Evolutionary conservation across 92 coral and sea anemone genomes (phyloP), one percentile per base, ranked within the genome.

Genomic region (Montipora capitata): DNA sequence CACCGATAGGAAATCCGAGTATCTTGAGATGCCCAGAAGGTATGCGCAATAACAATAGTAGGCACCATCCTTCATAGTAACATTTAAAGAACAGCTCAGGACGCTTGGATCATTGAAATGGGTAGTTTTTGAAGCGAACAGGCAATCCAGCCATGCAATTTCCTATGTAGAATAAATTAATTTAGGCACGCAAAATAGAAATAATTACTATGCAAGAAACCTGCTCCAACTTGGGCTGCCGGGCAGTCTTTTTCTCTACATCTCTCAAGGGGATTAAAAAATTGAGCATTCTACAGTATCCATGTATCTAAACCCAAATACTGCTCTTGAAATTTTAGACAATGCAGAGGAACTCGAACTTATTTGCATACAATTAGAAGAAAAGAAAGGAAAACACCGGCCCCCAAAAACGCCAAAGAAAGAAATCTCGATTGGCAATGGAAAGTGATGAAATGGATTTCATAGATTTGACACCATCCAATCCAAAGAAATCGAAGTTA

Each of bases 401-500:
- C 56, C 43, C 87, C n/a, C 13, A 61, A 12, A 81, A 74, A 88
- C 51, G 74, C 64, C 84, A 38, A 8, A 77, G 92, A 40, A 88
- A 88, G 20, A 82, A 67, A 56, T 81, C 88, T 10, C 54, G 69
- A 66, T 62, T 66, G 42, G 84, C 92, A 35, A 48, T 44, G 77
- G 92, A 83, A 67, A 88, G 56, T 48, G 84, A 88, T 58, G 89
- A 84, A 58, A 84, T 63, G 80, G 74, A 84, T 58, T 84, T 84
- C 59, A 44, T 65, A 12, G 75, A 12, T 12, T 42, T 5, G 42
- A 35, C 12, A 6, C 68, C 68, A 63, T 63, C 68, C 27, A 40
- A 66, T 6, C 18, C 59, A 16, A 59, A 45, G 51, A 78, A 45
- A 45, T 1, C 52, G 52, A 45, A 45, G 52, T 45, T 45, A 2